Base-by-base conservation (phyloP, 2,888 invertebrate species). In the Drosophila algonquin region DNA sequence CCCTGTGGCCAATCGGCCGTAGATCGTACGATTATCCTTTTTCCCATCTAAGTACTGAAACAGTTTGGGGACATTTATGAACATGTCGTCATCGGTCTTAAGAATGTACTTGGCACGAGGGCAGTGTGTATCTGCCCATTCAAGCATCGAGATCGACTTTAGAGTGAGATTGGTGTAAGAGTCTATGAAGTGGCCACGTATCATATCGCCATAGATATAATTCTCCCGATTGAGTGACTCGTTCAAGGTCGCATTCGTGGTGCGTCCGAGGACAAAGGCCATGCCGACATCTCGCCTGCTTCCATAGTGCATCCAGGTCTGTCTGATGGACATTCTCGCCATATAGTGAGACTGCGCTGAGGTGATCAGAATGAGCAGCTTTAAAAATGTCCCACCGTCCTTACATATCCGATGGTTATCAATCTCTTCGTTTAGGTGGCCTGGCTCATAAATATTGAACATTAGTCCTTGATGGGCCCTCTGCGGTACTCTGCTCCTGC, bases 41-140 rank as follows among this genome's bases (percentile, higher is more conserved):
- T 95, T 95, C 77, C 93, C 93, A 55, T 94, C 93, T 63, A 95
- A 93, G 92, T 96, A 96, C 55, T 92, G 92, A 63, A 97, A 93
- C 82, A 97, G 93, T 72, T 95, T 94, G 74, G 95, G 95, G 78
- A 97, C 94, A 93, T 97, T 97, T 80, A 97, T 96, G 91, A 97
- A 97, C 96, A 97, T 96, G 92, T 97, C 97, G 92, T 97, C 97
- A 91, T 97, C 97, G 1, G 96, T 96, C 93, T 97, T 97, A 77
- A 97, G 94, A 89, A 97, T 94, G 87, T 94, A 96, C 89, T 94
- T 94, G 78, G 95, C 95, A 86, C 72, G 77, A 74, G 95, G 94
- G 92, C 97, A 97, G 92, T 95, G 95, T 83, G 94, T 94, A 92
- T 95, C 95, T n/a, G 95, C 94, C 97, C 97, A 97, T 92, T 96